These are phyloP conservation scores for Bradypodion ventrale DNA, from an alignment of 2,797 vertebrate genomes.

Conservation along the genomic window DNA sequence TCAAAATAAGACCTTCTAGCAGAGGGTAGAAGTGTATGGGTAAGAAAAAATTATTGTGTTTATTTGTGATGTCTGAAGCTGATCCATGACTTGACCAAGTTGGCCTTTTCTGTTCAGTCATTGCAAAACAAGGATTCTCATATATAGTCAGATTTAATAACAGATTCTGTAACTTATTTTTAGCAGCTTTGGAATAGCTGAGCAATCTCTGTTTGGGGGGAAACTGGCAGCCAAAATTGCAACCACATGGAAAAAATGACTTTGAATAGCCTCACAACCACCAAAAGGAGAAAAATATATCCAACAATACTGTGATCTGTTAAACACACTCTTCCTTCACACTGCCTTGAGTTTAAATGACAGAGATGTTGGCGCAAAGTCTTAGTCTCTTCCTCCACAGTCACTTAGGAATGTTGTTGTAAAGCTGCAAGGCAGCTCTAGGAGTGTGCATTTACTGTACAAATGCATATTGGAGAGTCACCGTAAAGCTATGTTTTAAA, in stretches of 20 bases:
- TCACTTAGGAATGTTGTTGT: neutral
- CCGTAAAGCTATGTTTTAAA: neutral
- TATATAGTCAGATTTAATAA: neutral
- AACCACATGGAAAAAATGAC: slow-evolving; percentile 1
- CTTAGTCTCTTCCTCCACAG: neutral
- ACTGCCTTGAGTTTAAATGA: neutral
- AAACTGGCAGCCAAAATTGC: neutral
- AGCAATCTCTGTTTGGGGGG: neutral
- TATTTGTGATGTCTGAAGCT: neutral
- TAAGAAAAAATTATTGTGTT: neutral
- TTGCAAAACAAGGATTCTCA: neutral
- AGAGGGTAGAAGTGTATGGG: neutral
- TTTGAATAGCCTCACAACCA: neutral
- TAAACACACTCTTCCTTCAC: neutral
- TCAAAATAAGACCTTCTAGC: neutral
- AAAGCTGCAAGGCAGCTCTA: neutral
- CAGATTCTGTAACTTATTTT: neutral
- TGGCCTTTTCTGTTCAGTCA: neutral
- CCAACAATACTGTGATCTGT: neutral
- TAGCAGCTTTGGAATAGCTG: neutral
- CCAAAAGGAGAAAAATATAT: neutral
- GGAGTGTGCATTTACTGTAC: neutral
- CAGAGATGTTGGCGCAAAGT: neutral
- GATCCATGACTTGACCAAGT: neutral
- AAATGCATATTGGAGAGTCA: neutral